These are phyloP conservation scores for Graphium colonna DNA, from an alignment of 2,888 invertebrate species.

Conservation along the genomic window DNA sequence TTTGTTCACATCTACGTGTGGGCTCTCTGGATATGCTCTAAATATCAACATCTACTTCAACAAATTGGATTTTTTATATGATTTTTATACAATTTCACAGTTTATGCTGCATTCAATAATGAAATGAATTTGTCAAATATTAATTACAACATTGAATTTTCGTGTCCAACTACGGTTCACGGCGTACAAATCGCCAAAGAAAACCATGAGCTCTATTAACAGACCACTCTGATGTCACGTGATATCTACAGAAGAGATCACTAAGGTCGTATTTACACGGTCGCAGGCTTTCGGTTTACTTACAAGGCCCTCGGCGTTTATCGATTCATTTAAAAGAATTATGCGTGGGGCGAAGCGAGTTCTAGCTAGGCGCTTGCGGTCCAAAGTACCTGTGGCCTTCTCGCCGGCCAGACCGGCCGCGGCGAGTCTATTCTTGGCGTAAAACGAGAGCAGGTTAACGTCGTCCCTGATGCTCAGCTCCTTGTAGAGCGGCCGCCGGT, in stretches of 20 bases:
- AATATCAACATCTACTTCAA: not conserved
- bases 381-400: constrained; percentile 72
- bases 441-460: constrained; percentile 92
- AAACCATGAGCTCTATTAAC: too few species aligned
- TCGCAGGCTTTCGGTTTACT: constrained; percentile 17
- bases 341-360: constrained; percentile 68
- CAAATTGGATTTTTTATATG: constrained; percentile 2
- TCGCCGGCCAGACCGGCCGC: constrained; percentile 77
- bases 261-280: constrained; percentile 18
- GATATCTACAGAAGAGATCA: constrained; percentile 2
- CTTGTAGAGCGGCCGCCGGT: constrained; percentile 86
- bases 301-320: constrained; percentile 40
- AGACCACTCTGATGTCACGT: constrained; percentile 1
- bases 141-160: constrained; percentile 9
- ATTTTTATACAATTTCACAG: not conserved
- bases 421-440: constrained; percentile 88
- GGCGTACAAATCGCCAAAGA: not conserved
- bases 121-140: constrained; percentile 7
- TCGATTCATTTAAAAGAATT: constrained; percentile 55
- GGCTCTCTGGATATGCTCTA: constrained; percentile 11
- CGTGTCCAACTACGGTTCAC: not conserved
- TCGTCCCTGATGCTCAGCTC: constrained; percentile 90
- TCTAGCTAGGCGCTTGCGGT: constrained; percentile 54
- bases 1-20: constrained; percentile 14
- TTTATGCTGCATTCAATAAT: not conserved